Conservation (phyloP, 2,888 invertebrate genomes). For the Platycnemis pennipes region DNA sequence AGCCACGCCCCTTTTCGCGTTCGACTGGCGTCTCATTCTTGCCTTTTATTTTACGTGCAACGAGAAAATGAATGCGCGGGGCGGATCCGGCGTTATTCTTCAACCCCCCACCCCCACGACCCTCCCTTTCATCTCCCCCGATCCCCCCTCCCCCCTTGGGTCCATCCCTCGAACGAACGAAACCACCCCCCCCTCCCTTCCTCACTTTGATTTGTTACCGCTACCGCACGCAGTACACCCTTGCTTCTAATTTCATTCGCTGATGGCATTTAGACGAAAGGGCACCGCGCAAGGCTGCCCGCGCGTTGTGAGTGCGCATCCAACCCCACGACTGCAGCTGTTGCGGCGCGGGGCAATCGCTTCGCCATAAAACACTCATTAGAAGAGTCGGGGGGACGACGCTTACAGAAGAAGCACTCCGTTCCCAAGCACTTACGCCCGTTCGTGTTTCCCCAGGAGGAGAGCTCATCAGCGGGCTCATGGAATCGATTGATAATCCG, state of each 20-base stretch:
- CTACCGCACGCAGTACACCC: not conserved
- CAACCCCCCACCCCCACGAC: not conserved
- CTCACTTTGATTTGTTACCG: not conserved
- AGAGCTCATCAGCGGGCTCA: too few species aligned
- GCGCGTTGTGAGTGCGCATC: not conserved
- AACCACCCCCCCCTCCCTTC: not conserved
- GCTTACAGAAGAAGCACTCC: too few species aligned
- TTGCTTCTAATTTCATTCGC: not conserved
- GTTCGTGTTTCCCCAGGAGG: too few species aligned
- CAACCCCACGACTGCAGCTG: not conserved
- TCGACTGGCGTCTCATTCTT: constrained; percentile 3
- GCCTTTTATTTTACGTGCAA: constrained; percentile 9
- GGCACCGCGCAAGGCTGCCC: not conserved
- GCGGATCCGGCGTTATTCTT: not conserved
- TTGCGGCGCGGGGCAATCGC: too few species aligned
- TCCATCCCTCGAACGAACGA: not conserved
- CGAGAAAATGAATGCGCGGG: not conserved
- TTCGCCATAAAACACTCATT: too few species aligned
- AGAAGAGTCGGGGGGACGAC: too few species aligned
- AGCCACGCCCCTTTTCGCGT: constrained; percentile 11
- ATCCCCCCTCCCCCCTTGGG: not conserved
- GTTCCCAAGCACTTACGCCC: too few species aligned
- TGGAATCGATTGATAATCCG: too few species aligned
- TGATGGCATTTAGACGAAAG: not conserved
- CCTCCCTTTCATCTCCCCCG: not conserved